phyloP scores from a whole-genome alignment of 2,797 vertebrate genomes.

The Numenius phaeopus region DNA sequence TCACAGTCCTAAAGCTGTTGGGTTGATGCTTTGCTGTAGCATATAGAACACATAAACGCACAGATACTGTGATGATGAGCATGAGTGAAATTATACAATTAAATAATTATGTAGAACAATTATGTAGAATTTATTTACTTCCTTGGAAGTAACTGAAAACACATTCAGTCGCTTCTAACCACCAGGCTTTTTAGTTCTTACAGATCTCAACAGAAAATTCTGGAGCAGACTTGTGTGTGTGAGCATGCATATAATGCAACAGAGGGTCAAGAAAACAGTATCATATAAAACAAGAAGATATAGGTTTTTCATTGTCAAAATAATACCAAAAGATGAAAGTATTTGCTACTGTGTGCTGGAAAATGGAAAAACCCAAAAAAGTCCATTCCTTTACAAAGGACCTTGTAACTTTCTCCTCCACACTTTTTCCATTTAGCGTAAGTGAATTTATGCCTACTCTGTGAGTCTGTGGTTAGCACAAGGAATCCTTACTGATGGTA shows the following conservation, averaged over 20 bases:
- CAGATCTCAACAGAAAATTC: not conserved
- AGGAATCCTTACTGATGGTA: not conserved
- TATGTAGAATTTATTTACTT: not conserved
- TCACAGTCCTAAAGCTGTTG: not conserved
- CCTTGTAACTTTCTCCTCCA: not conserved
- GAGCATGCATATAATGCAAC: not conserved
- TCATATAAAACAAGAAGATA: not conserved
- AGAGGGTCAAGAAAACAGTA: not conserved
- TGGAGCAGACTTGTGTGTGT: not conserved
- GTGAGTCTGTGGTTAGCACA: not conserved
- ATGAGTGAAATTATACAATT: not conserved
- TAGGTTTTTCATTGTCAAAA: not conserved
- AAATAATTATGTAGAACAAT: not conserved
- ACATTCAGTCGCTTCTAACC: not conserved
- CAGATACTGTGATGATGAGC: not conserved
- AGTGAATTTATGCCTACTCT: not conserved
- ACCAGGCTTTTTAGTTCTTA: not conserved
- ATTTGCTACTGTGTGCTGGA: not conserved
- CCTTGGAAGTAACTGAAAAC: not conserved
- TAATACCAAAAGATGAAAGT: not conserved
- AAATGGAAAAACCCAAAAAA: not conserved
- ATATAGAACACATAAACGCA: not conserved
- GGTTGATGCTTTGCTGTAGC: not conserved
- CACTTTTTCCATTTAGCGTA: not conserved
- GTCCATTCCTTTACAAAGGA: not conserved